phyloP scores from a whole-genome alignment of 2,888 invertebrate species.

The Clunio marinus region DNA sequence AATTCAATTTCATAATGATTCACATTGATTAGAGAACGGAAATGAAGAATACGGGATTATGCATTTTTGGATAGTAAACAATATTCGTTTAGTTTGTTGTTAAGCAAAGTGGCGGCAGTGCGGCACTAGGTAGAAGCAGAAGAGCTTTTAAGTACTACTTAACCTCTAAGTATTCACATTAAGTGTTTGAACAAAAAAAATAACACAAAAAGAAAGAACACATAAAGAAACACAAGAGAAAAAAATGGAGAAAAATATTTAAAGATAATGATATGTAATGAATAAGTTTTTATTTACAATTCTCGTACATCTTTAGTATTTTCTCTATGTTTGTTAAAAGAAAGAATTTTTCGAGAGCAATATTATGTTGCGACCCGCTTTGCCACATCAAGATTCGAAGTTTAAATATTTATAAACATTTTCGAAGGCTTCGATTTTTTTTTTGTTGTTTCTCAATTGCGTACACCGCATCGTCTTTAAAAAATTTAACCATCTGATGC shows the following conservation, averaged over 20 bases:
- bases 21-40: conserved; percentile 26
- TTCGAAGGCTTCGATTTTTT: background rate
- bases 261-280: conserved; percentile 35
- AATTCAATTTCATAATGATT: conserved; percentile 11
- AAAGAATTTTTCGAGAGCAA: conserved; percentile 19
- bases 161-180: conserved; percentile 27
- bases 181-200: conserved; percentile 28
- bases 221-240: background rate
- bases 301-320: conserved; percentile 6
- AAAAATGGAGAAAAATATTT: conserved; percentile 22
- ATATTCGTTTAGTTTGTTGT: background rate
- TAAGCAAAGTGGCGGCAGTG: background rate
- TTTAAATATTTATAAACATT: conserved; percentile 26
- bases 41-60: conserved; percentile 20
- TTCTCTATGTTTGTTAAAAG: background rate
- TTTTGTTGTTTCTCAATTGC: conserved; percentile 17
- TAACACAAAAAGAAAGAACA: background rate
- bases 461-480: background rate
- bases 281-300: conserved; percentile 30
- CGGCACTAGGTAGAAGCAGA: conserved; percentile 32
- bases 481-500: too few species aligned
- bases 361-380: conserved; percentile 27
- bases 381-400: conserved; percentile 20
- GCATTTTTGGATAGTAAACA: conserved; percentile 32
- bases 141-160: conserved; percentile 31